Evolutionary conservation across 2,797 vertebrate species (phyloP).

Genomic region (Tiaroga cobitis): DNA sequence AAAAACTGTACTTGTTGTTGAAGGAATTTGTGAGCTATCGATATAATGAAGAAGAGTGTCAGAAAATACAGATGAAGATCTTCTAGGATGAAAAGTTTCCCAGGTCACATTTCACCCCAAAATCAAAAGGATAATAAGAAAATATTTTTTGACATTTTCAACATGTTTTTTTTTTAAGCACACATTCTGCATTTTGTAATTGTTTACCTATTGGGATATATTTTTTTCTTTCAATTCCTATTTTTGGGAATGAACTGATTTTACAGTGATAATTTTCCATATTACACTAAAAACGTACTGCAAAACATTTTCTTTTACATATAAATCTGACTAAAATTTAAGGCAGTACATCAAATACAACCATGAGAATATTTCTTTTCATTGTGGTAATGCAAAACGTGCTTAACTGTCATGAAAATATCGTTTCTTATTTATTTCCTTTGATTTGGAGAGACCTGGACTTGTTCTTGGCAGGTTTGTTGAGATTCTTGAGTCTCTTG

Average conservation of each 20-base stretch:
- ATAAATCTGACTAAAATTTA: background rate
- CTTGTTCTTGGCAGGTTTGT: background rate
- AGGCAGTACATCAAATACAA: background rate
- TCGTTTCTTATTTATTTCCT: too few relatives aligned
- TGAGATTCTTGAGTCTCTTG: slow-evolving; percentile 10
- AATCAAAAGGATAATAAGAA: background rate
- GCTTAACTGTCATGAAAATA: background rate
- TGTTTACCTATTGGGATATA: background rate
- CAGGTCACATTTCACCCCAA: background rate
- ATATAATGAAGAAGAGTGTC: slow-evolving; percentile 11
- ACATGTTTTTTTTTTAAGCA: background rate
- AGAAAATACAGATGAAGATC: slow-evolving; percentile 1
- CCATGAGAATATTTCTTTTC: background rate
- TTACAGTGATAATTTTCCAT: background rate
- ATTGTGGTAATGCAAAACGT: background rate
- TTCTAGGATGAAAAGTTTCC: background rate
- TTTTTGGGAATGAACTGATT: background rate
- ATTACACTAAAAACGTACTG: background rate
- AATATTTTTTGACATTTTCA: background rate
- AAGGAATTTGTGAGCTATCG: slow-evolving; percentile 8
- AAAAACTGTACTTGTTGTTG: slow-evolving; percentile 50
- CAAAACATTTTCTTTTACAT: background rate
- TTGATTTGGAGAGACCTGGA: background rate
- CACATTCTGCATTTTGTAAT: background rate
- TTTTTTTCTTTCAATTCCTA: background rate